Conservation (phyloP, 2,113 vertebrate species). For the Carettochelys insculpta region DNA sequence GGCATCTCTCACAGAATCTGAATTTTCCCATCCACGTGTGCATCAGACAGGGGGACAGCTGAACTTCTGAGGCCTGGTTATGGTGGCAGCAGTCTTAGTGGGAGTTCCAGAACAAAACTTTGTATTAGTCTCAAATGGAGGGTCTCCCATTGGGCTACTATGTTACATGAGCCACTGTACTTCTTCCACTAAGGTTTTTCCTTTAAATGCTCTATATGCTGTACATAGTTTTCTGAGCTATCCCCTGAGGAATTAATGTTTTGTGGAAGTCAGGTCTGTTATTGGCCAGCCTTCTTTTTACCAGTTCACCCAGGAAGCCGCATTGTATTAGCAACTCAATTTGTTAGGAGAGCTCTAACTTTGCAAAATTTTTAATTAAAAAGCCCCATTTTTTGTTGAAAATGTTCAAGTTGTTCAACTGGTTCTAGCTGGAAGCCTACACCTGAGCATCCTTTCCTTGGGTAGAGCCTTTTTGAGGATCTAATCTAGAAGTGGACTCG, state of each 20-base stretch:
- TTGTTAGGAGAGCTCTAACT: neutral
- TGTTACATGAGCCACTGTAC: neutral
- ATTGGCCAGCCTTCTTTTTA: neutral
- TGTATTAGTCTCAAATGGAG: neutral
- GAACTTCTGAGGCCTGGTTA: neutral
- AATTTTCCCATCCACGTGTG: neutral
- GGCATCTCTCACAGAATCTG: neutral
- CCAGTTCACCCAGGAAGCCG: neutral
- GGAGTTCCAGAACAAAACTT: neutral
- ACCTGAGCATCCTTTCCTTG: neutral
- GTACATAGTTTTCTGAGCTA: neutral
- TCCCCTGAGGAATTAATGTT: rapidly evolving
- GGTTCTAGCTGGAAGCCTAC: neutral
- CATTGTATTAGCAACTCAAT: neutral
- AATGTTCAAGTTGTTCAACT: neutral
- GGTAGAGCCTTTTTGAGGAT: neutral
- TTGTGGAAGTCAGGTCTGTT: neutral
- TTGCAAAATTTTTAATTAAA: neutral
- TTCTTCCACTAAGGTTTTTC: rapidly evolving
- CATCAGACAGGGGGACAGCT: neutral
- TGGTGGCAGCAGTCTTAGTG: neutral
- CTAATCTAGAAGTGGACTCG: neutral
- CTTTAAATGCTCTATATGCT: rapidly evolving
- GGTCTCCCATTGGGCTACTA: neutral
- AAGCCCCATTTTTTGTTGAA: neutral